Conservation (phyloP, 2,113 vertebrate species). For the Mellivora capensis region DNA sequence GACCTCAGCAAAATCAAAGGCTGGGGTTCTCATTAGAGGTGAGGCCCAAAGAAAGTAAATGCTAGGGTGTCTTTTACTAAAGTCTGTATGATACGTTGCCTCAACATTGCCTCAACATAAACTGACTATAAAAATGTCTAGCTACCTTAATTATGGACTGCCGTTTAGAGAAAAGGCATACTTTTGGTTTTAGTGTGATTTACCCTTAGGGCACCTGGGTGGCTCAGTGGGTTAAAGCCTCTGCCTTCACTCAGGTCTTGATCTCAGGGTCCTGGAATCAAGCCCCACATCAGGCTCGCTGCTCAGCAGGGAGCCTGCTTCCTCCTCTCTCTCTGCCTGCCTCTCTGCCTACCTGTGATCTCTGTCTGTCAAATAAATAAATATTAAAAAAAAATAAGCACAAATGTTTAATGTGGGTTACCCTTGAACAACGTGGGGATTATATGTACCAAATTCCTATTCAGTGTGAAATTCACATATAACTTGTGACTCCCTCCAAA, state of each 20-base stretch:
- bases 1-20: neutral
- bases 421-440: neutral
- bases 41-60: neutral
- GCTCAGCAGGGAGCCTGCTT: too few species aligned
- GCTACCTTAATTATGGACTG: neutral
- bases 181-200: neutral
- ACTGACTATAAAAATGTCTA: neutral
- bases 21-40: neutral
- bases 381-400: too few species aligned
- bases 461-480: neutral
- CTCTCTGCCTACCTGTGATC: too few species aligned
- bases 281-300: too few species aligned
- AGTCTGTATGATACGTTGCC: neutral
- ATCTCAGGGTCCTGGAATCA: too few species aligned
- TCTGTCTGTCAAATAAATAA: too few species aligned
- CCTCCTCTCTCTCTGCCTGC: too few species aligned
- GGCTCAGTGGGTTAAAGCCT: too few species aligned
- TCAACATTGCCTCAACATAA: neutral
- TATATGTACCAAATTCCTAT: neutral
- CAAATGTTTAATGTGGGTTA: neutral
- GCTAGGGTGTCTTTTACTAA: neutral
- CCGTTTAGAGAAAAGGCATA: neutral
- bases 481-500: neutral
- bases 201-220: neutral
- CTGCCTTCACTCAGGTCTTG: too few species aligned